Conservation (phyloP, 1,140 invertebrate species). For the Atopsyche davidsoni region DNA sequence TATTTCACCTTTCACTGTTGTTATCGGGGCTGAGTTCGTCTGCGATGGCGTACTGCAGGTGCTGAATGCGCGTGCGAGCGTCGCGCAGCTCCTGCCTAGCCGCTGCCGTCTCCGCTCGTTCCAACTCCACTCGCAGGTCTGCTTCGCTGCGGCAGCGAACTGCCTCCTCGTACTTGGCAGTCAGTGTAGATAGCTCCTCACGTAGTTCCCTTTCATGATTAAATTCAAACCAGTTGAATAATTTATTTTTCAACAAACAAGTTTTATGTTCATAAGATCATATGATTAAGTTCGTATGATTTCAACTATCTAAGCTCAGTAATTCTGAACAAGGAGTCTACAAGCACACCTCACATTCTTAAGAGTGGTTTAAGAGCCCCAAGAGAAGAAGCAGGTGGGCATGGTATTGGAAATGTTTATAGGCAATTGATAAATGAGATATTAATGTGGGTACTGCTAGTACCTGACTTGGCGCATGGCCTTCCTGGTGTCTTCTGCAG, state of each 20-base stretch:
- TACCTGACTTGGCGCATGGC: conserved; percentile 39
- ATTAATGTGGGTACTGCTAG: not conserved
- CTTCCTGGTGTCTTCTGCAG: conserved; percentile 70
- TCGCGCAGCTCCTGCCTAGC: conserved; percentile 40
- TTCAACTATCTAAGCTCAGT: no score
- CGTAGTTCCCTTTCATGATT: conserved; percentile 44
- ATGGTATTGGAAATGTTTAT: no score
- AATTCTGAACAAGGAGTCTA: no score
- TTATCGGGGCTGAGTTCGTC: conserved; percentile 41
- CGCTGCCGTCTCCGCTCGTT: conserved; percentile 36
- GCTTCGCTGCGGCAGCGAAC: conserved; percentile 34
- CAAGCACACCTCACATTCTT: no score
- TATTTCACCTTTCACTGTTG: conserved; percentile 45
- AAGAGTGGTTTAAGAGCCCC: no score
- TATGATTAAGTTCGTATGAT: no score
- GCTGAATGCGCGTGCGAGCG: conserved; percentile 37
- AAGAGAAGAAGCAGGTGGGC: no score
- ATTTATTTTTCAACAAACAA: no score
- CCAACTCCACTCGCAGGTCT: conserved; percentile 36
- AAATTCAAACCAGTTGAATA: no score
- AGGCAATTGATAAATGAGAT: no score
- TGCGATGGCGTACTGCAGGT: conserved; percentile 44
- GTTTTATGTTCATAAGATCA: no score
- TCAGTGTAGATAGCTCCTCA: conserved; percentile 38
- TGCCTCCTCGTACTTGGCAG: conserved; percentile 36